Percentiles rank a stretch among this genome's conserved stretches.
Evolutionary conservation across 2,113 vertebrate genomes (phyloP).

Genomic region (Phyllostomus hastatus): DNA sequence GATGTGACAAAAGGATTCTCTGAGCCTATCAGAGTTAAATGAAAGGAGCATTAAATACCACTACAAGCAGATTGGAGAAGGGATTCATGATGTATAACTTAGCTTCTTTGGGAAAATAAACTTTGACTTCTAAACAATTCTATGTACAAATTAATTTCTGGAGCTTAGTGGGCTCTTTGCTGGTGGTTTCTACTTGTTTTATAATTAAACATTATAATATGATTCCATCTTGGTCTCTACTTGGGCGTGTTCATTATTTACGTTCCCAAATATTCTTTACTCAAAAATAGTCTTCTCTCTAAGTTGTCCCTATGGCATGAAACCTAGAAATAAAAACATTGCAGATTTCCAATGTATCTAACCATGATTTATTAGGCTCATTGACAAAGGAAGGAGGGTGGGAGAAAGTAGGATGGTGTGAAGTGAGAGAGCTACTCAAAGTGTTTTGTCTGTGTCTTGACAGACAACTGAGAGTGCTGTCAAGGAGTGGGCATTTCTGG

Average conservation of each 20-base stretch:
- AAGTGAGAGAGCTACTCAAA: neutral
- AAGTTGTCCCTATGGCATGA: neutral
- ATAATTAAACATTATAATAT: neutral
- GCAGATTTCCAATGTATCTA: neutral
- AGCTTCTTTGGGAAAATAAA: conserved; percentile 37
- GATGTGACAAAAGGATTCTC: neutral
- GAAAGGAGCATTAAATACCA: neutral
- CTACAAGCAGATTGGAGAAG: neutral
- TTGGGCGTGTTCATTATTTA: neutral
- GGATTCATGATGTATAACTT: neutral
- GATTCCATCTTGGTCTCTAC: neutral
- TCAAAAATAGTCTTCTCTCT: neutral
- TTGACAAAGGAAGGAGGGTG: neutral
- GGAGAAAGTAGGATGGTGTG: neutral
- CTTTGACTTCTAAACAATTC: neutral
- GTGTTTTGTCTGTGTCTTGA: neutral
- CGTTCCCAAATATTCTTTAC: neutral
- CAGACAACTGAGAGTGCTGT: neutral
- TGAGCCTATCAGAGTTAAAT: neutral
- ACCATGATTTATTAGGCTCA: neutral
- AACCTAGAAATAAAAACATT: neutral
- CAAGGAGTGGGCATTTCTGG: conserved; percentile 8
- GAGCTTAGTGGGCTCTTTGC: neutral
- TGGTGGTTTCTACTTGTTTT: neutral
- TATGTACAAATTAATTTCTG: neutral